Conservation (phyloP, 2,888 invertebrate species). For the Epinotia ramella region DNA sequence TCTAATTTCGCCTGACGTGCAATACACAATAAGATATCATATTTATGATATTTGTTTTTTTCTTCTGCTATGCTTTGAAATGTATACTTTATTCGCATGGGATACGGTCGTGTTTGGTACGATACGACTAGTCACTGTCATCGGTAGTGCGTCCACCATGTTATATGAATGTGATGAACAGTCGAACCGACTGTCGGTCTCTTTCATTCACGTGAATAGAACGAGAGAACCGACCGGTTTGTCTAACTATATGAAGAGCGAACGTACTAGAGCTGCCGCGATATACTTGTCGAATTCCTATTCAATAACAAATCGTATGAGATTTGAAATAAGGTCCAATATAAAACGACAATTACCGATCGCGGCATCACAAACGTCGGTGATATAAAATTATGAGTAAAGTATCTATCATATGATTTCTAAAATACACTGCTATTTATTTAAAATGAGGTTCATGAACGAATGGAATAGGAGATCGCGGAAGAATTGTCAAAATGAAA, state of each 20-base stretch:
- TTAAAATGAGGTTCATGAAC: constrained; percentile 73
- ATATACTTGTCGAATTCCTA: neutral
- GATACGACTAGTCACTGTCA: neutral
- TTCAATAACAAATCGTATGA: neutral
- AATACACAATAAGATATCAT: neutral
- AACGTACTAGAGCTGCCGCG: constrained; percentile 10
- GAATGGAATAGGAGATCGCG: constrained; percentile 67
- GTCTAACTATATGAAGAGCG: neutral
- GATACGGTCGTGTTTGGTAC: neutral
- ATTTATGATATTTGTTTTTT: too few relatives aligned
- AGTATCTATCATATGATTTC: constrained; percentile 14
- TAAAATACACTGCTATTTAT: constrained; percentile 56
- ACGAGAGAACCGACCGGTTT: neutral
- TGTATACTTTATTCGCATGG: neutral
- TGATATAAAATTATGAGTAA: constrained; percentile 28
- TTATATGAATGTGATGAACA: constrained; percentile 13
- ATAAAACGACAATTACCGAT: neutral
- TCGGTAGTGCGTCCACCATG: constrained; percentile 16
- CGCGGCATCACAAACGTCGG: constrained; percentile 11
- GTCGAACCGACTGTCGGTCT: neutral
- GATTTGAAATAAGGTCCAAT: neutral
- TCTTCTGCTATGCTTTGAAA: too few relatives aligned
- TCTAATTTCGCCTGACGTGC: neutral
- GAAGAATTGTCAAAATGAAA: constrained; percentile 67
- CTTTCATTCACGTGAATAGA: constrained; percentile 6